phyloP scores from a whole-genome alignment of 2,113 vertebrate genomes.

The Laticauda colubrina region DNA sequence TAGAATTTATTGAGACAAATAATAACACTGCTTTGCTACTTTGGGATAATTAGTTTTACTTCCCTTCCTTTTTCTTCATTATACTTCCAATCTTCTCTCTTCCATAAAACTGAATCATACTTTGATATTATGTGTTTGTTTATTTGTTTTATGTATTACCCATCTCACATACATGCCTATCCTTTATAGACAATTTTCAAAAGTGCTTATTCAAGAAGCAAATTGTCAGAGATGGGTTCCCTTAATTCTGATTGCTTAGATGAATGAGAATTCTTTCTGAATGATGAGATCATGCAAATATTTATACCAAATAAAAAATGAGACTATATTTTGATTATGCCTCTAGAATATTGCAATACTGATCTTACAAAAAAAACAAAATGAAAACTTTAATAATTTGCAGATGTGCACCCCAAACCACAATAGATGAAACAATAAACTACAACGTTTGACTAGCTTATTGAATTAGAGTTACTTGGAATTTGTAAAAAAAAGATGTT shows the following conservation, averaged over 20 bases:
- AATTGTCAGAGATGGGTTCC: not conserved
- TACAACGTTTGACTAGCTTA: not conserved
- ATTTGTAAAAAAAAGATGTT: not conserved
- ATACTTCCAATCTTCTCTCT: not conserved
- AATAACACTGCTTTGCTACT: not conserved
- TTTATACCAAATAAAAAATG: not conserved
- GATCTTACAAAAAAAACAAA: not conserved
- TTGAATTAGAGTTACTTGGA: not conserved
- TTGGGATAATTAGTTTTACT: not conserved
- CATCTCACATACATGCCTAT: not conserved
- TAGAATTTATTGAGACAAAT: not conserved
- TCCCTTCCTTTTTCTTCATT: not conserved
- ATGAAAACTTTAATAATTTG: not conserved
- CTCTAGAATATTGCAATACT: not conserved
- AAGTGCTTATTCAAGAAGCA: not conserved
- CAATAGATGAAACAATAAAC: not conserved
- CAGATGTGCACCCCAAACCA: not conserved
- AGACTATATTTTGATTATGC: not conserved
- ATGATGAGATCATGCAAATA: not conserved
- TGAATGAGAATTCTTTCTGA: not conserved
- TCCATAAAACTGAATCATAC: not conserved
- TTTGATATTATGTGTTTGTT: not conserved
- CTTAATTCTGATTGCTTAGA: not conserved
- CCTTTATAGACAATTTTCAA: not conserved
- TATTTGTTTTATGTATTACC: not conserved